Conservation (phyloP, 2,888 invertebrate species). For the Latrodectus hesperus region DNA sequence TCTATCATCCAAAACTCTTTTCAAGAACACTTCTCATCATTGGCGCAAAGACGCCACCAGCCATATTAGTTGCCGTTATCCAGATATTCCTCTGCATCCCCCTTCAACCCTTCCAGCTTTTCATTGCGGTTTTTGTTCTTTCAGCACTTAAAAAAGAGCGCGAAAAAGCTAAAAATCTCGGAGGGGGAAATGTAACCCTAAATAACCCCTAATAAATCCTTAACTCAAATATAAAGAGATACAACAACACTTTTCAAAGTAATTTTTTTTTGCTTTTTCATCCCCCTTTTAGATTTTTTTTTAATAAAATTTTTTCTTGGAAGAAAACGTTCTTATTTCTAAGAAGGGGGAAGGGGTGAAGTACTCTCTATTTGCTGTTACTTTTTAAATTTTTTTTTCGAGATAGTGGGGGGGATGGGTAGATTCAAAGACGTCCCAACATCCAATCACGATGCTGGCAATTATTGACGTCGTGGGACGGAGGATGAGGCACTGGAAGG, state of each 20-base stretch:
- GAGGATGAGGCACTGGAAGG: constrained; percentile 12
- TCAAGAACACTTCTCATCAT: constrained; percentile 43
- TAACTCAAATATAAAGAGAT: constrained; percentile 69
- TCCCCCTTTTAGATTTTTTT: neutral
- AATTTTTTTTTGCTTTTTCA: constrained; percentile 30
- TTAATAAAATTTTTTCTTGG: constrained; percentile 18
- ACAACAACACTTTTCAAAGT: constrained; percentile 45
- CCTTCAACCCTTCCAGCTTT: constrained; percentile 25
- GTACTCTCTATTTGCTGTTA: constrained; percentile 17
- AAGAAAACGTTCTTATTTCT: neutral
- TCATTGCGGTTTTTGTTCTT: constrained; percentile 55
- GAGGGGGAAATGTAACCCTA: constrained; percentile 51
- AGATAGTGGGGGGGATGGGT: neutral
- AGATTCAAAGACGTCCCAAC: constrained; percentile 50
- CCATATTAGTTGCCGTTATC: constrained; percentile 14
- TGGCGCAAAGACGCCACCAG: constrained; percentile 20
- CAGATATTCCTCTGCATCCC: neutral
- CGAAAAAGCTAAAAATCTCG: constrained; percentile 49
- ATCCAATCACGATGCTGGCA: constrained; percentile 60
- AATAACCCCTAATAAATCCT: constrained; percentile 69
- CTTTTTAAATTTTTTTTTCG: constrained; percentile 17
- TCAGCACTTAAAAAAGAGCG: constrained; percentile 32
- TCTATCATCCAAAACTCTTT: constrained; percentile 7
- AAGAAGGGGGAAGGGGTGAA: neutral
- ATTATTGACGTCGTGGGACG: constrained; percentile 62